Conservation (phyloP, 1,140 invertebrate genomes). For the Caenorhabditis inopinata region DNA sequence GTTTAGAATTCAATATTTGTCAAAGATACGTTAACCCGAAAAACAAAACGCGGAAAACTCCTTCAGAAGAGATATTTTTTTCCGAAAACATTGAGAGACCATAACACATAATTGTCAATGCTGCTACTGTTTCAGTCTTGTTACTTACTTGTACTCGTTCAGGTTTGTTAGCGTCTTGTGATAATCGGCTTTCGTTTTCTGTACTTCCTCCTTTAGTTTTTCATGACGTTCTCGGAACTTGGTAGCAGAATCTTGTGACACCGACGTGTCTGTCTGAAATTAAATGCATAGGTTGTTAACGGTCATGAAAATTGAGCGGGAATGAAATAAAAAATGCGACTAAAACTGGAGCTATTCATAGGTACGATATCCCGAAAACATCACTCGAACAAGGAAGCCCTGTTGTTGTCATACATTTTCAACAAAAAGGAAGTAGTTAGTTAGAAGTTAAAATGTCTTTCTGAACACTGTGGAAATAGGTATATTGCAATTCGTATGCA, state of each 20-base stretch:
- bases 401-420: no score
- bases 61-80: no score
- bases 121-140: not conserved
- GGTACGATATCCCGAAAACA: no score
- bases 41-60: no score
- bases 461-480: no score
- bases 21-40: not conserved
- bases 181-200: constrained; percentile 51
- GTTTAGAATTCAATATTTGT: not conserved
- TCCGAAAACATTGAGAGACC: not conserved
- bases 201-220: constrained; percentile 60
- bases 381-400: no score
- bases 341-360: no score
- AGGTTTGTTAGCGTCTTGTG: constrained; percentile 57
- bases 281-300: not conserved
- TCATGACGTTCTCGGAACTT: constrained; percentile 56
- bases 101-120: not conserved
- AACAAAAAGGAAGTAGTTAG: no score
- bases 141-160: constrained; percentile 48
- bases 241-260: constrained; percentile 48
- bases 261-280: constrained; percentile 48
- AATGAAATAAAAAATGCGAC: no score
- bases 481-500: no score
- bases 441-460: no score
- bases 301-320: no score